Percentiles rank a stretch among this genome's conserved stretches.
Evolutionary conservation across 2,797 vertebrate genomes (phyloP).

Genomic region (Sebastes melanostomus): DNA sequence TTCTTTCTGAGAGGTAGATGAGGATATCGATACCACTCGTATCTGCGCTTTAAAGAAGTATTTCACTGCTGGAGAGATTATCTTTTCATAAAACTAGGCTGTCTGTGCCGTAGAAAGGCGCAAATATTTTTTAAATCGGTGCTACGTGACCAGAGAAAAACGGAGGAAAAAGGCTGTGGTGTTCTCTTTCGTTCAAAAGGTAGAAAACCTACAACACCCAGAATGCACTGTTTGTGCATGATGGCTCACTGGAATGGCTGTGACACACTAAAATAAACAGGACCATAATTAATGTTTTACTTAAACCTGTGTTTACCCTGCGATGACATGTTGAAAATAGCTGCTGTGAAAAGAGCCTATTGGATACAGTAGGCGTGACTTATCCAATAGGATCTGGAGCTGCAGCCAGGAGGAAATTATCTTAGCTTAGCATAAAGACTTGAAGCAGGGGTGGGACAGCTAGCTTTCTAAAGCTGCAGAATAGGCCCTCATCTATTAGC

Average conservation of each 20-base stretch:
- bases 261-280: neutral
- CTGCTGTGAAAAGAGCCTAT: neutral
- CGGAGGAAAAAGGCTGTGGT: too few species aligned
- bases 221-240: too few species aligned
- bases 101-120: neutral
- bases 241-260: too few species aligned
- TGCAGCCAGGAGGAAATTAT: neutral
- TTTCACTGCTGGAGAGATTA: neutral
- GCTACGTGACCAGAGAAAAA: neutral
- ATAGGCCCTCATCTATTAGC: neutral
- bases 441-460: neutral
- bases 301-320: neutral
- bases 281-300: neutral
- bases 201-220: too few species aligned
- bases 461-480: neutral
- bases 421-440: neutral
- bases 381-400: neutral
- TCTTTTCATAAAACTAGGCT: neutral
- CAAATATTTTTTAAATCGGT: neutral
- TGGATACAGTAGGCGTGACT: neutral
- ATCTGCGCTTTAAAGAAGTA: neutral
- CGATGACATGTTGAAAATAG: neutral
- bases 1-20: slow-evolving; percentile 6
- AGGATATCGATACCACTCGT: neutral
- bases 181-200: too few species aligned